Evolutionary conservation across 1,140 invertebrate genomes (phyloP).

Genomic region (Brachionus sp.): DNA sequence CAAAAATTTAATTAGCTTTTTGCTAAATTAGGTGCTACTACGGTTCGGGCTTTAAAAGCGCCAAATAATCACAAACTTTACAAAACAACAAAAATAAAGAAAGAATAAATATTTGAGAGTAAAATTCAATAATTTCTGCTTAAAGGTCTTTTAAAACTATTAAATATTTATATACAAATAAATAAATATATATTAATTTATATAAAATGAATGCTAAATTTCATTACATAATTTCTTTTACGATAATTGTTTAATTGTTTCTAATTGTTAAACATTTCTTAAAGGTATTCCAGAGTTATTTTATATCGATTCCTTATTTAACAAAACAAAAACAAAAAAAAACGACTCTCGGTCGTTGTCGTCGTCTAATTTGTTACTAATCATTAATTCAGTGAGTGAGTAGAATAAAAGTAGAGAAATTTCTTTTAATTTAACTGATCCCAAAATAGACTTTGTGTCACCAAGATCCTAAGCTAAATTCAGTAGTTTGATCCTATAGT

Average conservation of each 20-base stretch:
- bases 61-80: neutral
- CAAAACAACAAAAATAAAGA: slow-evolving; percentile 6
- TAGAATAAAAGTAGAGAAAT: neutral
- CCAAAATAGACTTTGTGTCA: neutral
- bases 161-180: neutral
- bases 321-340: neutral
- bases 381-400: neutral
- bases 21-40: neutral
- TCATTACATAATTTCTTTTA: neutral
- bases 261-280: slow-evolving; percentile 36
- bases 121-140: slow-evolving; percentile 11
- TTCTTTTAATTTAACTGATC: neutral
- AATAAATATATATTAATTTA: neutral
- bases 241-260: slow-evolving; percentile 1
- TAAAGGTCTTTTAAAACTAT: slow-evolving; percentile 9
- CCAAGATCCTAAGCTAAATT: neutral
- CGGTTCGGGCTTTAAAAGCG: neutral
- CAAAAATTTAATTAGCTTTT: slow-evolving; percentile 15
- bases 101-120: neutral
- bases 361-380: neutral
- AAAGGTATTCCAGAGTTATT: neutral
- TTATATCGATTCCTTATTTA: neutral
- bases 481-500: neutral
- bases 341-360: neutral
- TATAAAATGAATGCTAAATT: neutral